Conservation (phyloP, 2,888 invertebrate species). For the Thera britannica region DNA sequence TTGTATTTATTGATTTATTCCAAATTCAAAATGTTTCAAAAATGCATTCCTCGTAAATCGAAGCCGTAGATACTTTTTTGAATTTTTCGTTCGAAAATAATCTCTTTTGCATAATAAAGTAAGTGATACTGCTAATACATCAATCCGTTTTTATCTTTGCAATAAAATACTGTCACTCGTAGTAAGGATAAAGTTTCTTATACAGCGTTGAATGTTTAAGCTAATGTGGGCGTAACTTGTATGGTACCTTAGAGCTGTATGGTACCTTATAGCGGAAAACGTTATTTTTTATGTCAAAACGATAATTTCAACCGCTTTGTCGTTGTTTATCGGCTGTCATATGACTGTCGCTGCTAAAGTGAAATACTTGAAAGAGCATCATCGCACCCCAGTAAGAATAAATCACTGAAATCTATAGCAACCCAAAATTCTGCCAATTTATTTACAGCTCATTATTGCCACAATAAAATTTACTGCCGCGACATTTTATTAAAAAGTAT, state of each 20-base stretch:
- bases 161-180: slow-evolving; percentile 20
- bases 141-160: slow-evolving; percentile 22
- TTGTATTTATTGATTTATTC: too few species aligned
- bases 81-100: slow-evolving; percentile 2
- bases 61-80: background rate
- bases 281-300: background rate
- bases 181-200: background rate
- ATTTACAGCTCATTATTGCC: slow-evolving; percentile 30
- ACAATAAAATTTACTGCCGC: slow-evolving; percentile 29
- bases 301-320: too few species aligned
- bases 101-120: slow-evolving; percentile 13
- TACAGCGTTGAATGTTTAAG: background rate
- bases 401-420: slow-evolving; percentile 14
- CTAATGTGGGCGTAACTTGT: background rate
- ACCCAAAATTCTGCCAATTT: slow-evolving; percentile 18
- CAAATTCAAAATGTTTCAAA: background rate
- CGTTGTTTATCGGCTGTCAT: background rate
- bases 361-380: background rate
- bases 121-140: slow-evolving; percentile 18
- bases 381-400: slow-evolving; percentile 14
- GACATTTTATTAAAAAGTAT: slow-evolving; percentile 21
- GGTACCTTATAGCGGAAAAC: background rate
- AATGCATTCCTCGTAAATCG: background rate
- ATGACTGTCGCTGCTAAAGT: background rate
- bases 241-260: too few species aligned